Evolutionary conservation across 2,888 invertebrate species (phyloP), one percentile per base, ranked within the genome.

Genomic region (Epistrophe grossulariae): DNA sequence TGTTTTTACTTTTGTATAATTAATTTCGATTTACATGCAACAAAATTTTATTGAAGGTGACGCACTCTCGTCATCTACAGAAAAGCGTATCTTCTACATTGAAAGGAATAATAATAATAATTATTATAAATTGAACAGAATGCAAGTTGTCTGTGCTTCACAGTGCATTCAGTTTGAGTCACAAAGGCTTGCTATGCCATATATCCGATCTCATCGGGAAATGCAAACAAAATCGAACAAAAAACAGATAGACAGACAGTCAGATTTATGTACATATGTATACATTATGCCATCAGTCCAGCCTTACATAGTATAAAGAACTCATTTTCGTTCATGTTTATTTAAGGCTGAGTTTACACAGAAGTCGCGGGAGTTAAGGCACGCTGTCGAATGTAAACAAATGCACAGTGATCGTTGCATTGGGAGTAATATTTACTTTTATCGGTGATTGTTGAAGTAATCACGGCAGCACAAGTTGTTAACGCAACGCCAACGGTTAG

Each of bases 21-120:
- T 60, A 81, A 68, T 68, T 68, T 52, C 43, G 66, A 83, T 84
- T 79, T 74, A 79, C 83, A 83, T 79, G 52, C 48, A 82, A 82
- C 45, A 66, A 82, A 38, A 66, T 76, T 73, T 9, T 48, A 28
- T 40, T 13, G 80, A 77, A 80, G 80, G 80, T 85, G 81, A 85
- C 84, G 84, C 68, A 68, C 55, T 72, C 35, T 59, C 35, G 17
- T 55, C 52, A 64, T 57, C 62, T n/a, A 40, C 31, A 40, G 60
- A 77, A 35, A 52, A 55, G 48, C 28, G 48, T 48, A 77, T 80
- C 59, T 52, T 57, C 77, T 59, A 17, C n/a, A 17, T 60, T 77
- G 59, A 68, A 80, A 62, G 48, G 81, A 81, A 81, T 84, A 81
- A 24, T 24, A 24, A 24, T 24, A 81, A 81, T 85, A 81, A 85